Evolutionary conservation across 2,113 vertebrate species (phyloP).

Genomic region (Bufo gargarizans): DNA sequence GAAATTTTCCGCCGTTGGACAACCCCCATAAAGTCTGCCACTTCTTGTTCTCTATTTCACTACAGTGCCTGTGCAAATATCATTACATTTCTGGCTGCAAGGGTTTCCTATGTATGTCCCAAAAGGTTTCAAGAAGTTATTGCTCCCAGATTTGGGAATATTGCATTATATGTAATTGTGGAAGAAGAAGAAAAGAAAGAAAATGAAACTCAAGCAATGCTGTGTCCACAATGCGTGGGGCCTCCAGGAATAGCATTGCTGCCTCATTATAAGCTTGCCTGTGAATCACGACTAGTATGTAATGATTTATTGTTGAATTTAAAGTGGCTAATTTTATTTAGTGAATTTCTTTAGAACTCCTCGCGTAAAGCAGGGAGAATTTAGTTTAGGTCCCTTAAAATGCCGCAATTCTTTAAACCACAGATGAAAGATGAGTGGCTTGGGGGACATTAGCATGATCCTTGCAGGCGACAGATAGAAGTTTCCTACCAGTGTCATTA

Average conservation of each 20-base stretch:
- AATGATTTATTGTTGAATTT: not conserved
- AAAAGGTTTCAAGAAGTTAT: not conserved
- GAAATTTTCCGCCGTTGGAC: too few species aligned
- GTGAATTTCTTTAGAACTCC: not conserved
- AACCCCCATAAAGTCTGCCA: not conserved
- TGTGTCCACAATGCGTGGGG: too few species aligned
- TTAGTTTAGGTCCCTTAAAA: too few species aligned
- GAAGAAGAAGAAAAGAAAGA: not conserved
- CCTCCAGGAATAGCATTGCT: not conserved
- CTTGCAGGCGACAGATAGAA: too few species aligned
- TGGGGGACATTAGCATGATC: not conserved
- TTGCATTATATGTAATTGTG: not conserved
- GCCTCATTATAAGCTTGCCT: not conserved
- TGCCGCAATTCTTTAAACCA: too few species aligned
- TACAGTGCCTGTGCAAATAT: not conserved
- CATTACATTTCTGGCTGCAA: not conserved
- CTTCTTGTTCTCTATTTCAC: not conserved
- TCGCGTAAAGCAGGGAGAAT: not conserved
- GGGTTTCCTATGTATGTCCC: not conserved
- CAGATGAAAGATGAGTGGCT: too few species aligned
- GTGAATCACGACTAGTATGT: not conserved
- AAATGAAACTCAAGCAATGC: too few species aligned
- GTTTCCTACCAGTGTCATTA: too few species aligned
- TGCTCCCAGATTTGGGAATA: not conserved
- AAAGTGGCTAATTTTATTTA: not conserved